These are phyloP conservation scores for Pteronura brasiliensis DNA, from an alignment of 2,113 vertebrate species.

Conservation along the genomic window DNA sequence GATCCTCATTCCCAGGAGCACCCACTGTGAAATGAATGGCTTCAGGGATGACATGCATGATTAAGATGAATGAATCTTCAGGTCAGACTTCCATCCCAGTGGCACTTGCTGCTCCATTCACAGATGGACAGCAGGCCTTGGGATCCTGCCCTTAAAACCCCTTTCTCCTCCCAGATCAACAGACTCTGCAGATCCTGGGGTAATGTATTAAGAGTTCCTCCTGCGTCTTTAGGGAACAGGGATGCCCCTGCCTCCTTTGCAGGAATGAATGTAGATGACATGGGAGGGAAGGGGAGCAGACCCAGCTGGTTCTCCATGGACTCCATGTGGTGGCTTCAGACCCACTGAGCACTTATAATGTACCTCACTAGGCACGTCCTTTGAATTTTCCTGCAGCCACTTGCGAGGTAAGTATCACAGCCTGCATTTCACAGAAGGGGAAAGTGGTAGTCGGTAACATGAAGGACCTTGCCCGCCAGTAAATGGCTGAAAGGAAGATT, in stretches of 20 bases:
- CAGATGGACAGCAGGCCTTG: background rate
- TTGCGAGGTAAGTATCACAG: too few relatives aligned
- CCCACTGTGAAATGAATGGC: background rate
- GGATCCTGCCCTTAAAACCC: background rate
- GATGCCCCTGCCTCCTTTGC: background rate
- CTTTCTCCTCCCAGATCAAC: background rate
- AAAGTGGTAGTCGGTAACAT: background rate
- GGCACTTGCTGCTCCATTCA: background rate
- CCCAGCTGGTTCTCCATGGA: background rate
- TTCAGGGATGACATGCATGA: background rate
- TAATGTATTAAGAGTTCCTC: background rate
- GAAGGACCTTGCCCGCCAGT: background rate
- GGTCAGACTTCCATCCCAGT: background rate
- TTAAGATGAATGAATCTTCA: background rate
- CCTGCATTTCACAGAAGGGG: background rate
- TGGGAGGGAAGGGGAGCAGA: background rate
- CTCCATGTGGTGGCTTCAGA: background rate
- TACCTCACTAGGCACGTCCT: background rate
- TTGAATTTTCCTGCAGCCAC: background rate
- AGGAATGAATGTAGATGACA: background rate
- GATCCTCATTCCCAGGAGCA: background rate
- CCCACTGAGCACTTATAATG: background rate
- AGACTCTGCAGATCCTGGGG: background rate
- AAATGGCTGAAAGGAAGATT: background rate
- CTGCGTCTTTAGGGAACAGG: background rate